Conservation (phyloP, 1,140 invertebrate species). For the Procambarus clarkii region DNA sequence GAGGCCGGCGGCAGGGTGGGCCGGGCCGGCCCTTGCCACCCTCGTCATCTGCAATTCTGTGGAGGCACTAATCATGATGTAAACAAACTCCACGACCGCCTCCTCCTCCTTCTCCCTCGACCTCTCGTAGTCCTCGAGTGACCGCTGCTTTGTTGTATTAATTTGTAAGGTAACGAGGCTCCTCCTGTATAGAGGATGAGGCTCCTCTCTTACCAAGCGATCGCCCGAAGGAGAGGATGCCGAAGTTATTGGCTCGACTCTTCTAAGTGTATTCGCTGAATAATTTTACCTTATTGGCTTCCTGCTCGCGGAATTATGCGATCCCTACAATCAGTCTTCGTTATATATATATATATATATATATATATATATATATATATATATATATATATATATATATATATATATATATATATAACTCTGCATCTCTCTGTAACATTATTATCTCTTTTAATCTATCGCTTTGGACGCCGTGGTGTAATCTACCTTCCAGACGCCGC, state of each 20-base stretch:
- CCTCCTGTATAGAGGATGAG: constrained; percentile 16
- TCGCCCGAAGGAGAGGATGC: neutral
- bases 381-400: too few species aligned
- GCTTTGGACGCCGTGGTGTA: too few species aligned
- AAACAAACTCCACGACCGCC: constrained; percentile 28
- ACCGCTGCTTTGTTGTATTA: constrained; percentile 57
- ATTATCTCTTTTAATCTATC: too few species aligned
- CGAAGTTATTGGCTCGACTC: too few species aligned
- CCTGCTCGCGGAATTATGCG: too few species aligned
- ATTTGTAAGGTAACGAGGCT: constrained; percentile 41
- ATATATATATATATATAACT: too few species aligned
- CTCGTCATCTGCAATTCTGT: constrained; percentile 51
- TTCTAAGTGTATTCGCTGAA: too few species aligned
- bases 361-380: too few species aligned
- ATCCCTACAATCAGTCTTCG: too few species aligned
- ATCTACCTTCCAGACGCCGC: neutral
- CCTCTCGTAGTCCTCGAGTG: constrained; percentile 7
- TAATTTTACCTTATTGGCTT: too few species aligned
- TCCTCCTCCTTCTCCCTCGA: constrained; percentile 12
- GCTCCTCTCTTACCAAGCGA: neutral
- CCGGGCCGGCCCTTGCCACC: neutral
- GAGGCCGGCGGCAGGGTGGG: neutral
- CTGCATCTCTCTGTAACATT: too few species aligned
- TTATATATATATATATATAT: too few species aligned
- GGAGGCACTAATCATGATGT: constrained; percentile 37